Conservation (phyloP, 2,888 invertebrate species). For the Philonicus albiceps region DNA sequence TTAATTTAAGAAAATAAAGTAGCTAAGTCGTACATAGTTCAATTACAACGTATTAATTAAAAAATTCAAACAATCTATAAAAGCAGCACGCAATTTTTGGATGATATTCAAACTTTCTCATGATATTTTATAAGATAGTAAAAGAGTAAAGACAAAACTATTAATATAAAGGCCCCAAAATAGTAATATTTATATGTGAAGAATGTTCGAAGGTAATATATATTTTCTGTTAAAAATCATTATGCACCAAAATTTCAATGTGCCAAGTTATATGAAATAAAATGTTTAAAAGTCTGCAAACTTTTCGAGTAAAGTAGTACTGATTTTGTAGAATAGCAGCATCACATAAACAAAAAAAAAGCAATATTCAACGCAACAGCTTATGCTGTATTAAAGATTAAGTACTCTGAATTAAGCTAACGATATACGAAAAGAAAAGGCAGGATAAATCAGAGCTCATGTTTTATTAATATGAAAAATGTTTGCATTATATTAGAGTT, state of each 20-base stretch:
- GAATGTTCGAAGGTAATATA: background rate
- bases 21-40: background rate
- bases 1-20: no score
- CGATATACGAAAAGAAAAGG: background rate
- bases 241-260: background rate
- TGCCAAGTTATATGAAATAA: background rate
- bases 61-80: background rate
- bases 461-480: background rate
- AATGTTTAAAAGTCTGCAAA: background rate
- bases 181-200: background rate
- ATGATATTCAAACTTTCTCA: background rate
- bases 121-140: no score
- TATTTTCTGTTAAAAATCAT: background rate
- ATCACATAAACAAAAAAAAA: background rate
- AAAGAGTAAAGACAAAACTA: background rate
- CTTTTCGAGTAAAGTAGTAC: background rate
- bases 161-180: background rate
- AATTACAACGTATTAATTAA: background rate
- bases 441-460: background rate
- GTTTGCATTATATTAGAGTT: no score
- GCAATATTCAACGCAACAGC: background rate
- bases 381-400: background rate
- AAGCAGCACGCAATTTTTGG: background rate
- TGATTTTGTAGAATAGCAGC: background rate
- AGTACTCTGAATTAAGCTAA: background rate